Evolutionary conservation across 2,797 vertebrate genomes (phyloP).

Genomic region (Pygocentrus nattereri): DNA sequence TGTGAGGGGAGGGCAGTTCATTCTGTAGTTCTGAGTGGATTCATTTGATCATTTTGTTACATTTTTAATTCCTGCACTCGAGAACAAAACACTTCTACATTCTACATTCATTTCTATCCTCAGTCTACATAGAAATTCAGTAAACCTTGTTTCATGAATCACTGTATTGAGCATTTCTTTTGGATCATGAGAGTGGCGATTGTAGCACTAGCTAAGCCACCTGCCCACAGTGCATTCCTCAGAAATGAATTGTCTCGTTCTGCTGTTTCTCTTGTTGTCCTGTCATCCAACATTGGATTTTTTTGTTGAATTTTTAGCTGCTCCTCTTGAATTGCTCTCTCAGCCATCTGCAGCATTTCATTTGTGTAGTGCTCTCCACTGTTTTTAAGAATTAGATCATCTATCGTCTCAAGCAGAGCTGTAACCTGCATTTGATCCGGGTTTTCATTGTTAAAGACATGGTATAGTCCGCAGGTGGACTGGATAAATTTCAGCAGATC

Average conservation of each 20-base stretch:
- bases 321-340: slow-evolving; percentile 1
- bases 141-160: no score
- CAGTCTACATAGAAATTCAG: no score
- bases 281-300: background rate
- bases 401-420: background rate
- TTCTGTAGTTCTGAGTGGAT: no score
- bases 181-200: background rate
- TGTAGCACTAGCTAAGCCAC: no score
- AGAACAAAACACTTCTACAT: no score
- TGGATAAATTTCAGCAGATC: background rate
- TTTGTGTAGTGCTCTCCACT: slow-evolving; percentile 25
- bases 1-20: no score
- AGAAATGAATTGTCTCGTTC: background rate
- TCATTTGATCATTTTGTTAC: no score
- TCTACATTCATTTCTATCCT: no score
- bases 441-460: background rate
- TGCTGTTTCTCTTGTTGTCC: background rate
- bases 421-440: background rate
- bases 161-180: slow-evolving; percentile 6
- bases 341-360: slow-evolving; percentile 4
- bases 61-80: no score
- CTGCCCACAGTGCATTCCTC: no score
- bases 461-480: background rate
- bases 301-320: background rate
- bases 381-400: slow-evolving; percentile 13